Base-by-base conservation (phyloP, 2,113 vertebrate genomes). In the Neotoma lepida region DNA sequence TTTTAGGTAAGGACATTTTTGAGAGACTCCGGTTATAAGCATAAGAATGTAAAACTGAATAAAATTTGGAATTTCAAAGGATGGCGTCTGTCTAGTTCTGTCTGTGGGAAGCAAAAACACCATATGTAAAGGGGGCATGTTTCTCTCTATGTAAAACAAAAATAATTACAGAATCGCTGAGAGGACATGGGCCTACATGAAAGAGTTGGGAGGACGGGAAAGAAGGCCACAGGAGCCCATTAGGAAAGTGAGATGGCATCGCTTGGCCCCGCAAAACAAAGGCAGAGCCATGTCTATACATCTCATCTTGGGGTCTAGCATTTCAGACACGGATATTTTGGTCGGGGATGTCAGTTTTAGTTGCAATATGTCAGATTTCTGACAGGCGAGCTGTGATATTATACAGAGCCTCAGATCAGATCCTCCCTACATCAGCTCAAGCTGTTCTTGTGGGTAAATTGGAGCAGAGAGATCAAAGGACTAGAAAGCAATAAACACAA, bases 1-100 rank as follows among this genome's bases (percentile, higher is more conserved):
- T 98, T 98, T 98, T 98, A 98, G 98, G 98, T 98, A 97, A 98
- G 97, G 97, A 98, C 97, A 97, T 98, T 98, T 98, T 96, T 96
- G 96, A 98, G 97, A 98, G 97, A 98, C 97, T 96, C 95, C 93
- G 96, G 97, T 98, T 98, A 98, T 98, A 98, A 98, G 98, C 97
- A 94, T 97, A 98, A 98, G 97, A 98, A 97, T 97, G 97, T 97
- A 98, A 98, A 98, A 98, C 97, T 97, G 98, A 97, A 98, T 97
- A 98, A 98, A 98, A 98, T 98, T 98, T 95, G 94, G 95, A 97
- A 97, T 93, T 97, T 97, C 74, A n/a, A 49, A 77, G 97, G 96
- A 89, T 98, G 97, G 98, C 97, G 97, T 97, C 97, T 98, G 96
- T 93, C 96, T 97, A 94, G 98, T 97, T 98, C 97, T 98, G 96